Evolutionary conservation across 2,888 invertebrate species (phyloP).

Genomic region (Hypselothyrea guttata): DNA sequence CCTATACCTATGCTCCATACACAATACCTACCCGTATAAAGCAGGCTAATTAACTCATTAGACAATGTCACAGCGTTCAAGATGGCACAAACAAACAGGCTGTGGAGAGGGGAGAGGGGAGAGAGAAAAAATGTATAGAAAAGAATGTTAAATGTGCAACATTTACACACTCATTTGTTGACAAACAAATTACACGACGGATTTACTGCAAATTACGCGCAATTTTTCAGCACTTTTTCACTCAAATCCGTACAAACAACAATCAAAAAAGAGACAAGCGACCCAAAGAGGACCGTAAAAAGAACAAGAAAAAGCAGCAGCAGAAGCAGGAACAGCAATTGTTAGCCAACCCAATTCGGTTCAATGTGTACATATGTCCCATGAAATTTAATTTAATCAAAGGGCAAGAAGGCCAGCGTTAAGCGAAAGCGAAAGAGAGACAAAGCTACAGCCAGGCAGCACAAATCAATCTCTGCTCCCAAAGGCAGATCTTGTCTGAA

Average conservation of each 20-base stretch:
- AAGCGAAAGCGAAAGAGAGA: slow-evolving; percentile 13
- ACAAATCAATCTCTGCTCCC: slow-evolving; percentile 80
- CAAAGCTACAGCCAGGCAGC: slow-evolving; percentile 40
- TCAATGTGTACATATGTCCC: slow-evolving; percentile 75
- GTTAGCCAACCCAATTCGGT: slow-evolving; percentile 31
- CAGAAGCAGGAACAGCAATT: slow-evolving; percentile 12
- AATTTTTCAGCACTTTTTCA: slow-evolving; percentile 69
- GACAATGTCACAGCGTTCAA: slow-evolving; percentile 70
- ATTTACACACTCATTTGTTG: slow-evolving; percentile 75
- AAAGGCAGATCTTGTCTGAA: slow-evolving; percentile 46
- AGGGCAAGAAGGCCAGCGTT: slow-evolving; percentile 68
- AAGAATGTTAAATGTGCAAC: slow-evolving; percentile 64
- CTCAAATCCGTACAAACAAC: slow-evolving; percentile 47
- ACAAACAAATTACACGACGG: slow-evolving; percentile 73
- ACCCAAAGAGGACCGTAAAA: slow-evolving; percentile 21
- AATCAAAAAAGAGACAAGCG: slow-evolving; percentile 9
- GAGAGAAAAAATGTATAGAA: slow-evolving; percentile 2
- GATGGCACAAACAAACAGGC: no score
- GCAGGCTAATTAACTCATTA: slow-evolving; percentile 70
- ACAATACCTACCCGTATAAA: slow-evolving; percentile 52
- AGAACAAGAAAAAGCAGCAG: slow-evolving; percentile 4
- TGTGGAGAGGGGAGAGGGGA: slow-evolving; percentile 14
- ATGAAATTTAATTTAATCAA: slow-evolving; percentile 81
- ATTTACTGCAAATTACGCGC: slow-evolving; percentile 71
- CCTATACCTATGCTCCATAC: slow-evolving; percentile 5